Conservation (phyloP, 2,113 vertebrate genomes). For the Lepus americanus region DNA sequence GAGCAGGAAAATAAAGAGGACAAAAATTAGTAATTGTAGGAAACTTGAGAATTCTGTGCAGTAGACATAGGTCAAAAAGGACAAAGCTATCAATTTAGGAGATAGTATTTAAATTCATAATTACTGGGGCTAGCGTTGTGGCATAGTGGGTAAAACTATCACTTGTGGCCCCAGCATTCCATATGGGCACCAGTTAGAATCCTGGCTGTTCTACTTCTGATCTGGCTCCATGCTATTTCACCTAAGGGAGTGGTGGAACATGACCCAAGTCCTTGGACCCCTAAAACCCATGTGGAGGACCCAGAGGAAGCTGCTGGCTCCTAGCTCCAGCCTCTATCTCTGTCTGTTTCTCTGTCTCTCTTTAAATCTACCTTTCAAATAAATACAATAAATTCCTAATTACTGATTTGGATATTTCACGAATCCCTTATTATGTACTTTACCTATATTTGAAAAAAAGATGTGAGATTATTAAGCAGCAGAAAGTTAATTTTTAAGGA, state of each 20-base stretch:
- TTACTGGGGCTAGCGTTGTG: neutral
- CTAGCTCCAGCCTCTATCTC: too few relatives aligned
- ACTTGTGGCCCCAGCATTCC: too few relatives aligned
- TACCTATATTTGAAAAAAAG: slow-evolving; percentile 44
- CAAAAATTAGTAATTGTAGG: slow-evolving; percentile 57
- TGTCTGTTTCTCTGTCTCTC: too few relatives aligned
- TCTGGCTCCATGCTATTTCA: too few relatives aligned
- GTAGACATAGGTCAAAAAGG: slow-evolving; percentile 14
- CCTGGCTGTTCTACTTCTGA: too few relatives aligned
- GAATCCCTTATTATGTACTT: slow-evolving; percentile 13
- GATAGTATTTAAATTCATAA: slow-evolving; percentile 35
- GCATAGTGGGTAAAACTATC: too few relatives aligned
- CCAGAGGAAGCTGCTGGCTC: too few relatives aligned
- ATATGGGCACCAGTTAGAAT: too few relatives aligned
- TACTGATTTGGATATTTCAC: slow-evolving; percentile 17
- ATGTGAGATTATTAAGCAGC: slow-evolving; percentile 27
- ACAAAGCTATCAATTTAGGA: slow-evolving; percentile 50
- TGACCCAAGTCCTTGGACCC: too few relatives aligned
- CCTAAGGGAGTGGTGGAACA: too few relatives aligned
- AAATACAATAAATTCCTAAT: neutral
- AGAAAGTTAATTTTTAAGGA: slow-evolving; percentile 2
- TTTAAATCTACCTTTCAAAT: too few relatives aligned
- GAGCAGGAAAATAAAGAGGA: neutral
- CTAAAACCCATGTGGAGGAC: too few relatives aligned
- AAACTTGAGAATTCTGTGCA: slow-evolving; percentile 15